Base-by-base conservation (phyloP, 2,113 vertebrate species). In the Thamnaconus septentrionalis region DNA sequence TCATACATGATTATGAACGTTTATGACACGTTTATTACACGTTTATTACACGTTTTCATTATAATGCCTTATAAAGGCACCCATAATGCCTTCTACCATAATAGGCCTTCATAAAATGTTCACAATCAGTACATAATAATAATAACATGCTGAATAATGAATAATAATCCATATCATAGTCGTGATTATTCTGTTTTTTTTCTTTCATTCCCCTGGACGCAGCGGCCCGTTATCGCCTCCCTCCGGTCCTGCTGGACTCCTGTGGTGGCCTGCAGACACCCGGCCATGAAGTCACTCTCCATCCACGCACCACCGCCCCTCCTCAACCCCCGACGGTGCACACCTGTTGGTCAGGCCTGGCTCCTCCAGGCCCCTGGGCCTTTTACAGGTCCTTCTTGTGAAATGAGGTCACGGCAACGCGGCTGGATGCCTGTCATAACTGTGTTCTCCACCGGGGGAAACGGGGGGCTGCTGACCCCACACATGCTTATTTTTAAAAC, bases 321-420 rank as follows among this genome's bases (percentile, higher is more conserved):
- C 3, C 7, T 6, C 9, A 8, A 3, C 10, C 9, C 47, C 64
- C 42, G 12, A 64, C 59, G 11, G 11, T 18, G 63, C 67, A 61
- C 88, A 87, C 80, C 88, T 88, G 85, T 87, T 60, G 65, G 69
- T 73, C 72, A 58, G 64, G 65, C 71, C 68, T 4, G 64, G 82
- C 67, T 65, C 54, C 61, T 60, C 58, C 8, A 10, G 63, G 64
- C 18, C 67, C 45, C 56, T 72, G 75, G 18, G 18, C 18, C 18
- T 31, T 31, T 74, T 64, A 75, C 71, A 48, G 69, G 61, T 79
- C 62, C 75, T 73, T 66, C 82, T 82, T 80, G 64, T 84, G 53
- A 78, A 86, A 79, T 86, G 86, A 88, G 81, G 85, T 89, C 85
- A 90, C 62, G 4, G 71, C 64, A 40, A 71, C n/a, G 69, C 50